Conservation (phyloP, 2,113 vertebrate species). For the Elaphurus davidianus region DNA sequence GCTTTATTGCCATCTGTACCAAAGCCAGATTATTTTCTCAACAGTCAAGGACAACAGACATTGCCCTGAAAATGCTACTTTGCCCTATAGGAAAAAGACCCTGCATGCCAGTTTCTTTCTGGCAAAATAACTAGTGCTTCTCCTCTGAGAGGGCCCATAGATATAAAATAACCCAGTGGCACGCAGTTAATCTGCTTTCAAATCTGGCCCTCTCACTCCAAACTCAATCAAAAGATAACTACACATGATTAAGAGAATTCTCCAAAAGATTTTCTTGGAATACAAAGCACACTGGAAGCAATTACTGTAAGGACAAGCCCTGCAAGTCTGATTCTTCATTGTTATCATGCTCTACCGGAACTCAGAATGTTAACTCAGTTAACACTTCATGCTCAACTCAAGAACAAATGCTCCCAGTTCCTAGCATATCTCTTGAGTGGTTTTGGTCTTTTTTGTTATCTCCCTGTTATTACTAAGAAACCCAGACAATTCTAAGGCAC, state of each 20-base stretch:
- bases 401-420: not conserved
- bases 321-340: not conserved
- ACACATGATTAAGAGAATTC: not conserved
- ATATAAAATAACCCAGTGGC: not conserved
- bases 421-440: not conserved
- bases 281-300: not conserved
- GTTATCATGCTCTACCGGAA: not conserved
- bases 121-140: not conserved
- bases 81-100: not conserved
- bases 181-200: not conserved
- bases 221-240: not conserved
- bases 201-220: not conserved
- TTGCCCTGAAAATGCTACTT: not conserved
- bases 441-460: not conserved
- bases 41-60: not conserved
- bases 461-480: not conserved
- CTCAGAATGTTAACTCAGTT: not conserved
- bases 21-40: not conserved
- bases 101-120: not conserved
- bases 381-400: not conserved
- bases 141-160: not conserved
- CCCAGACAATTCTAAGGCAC: too few relatives aligned
- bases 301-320: not conserved
- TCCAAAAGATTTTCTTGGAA: not conserved
- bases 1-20: not conserved